Base-by-base conservation (phyloP, 1,140 invertebrate species). In the Drosophila setifemur region DNA sequence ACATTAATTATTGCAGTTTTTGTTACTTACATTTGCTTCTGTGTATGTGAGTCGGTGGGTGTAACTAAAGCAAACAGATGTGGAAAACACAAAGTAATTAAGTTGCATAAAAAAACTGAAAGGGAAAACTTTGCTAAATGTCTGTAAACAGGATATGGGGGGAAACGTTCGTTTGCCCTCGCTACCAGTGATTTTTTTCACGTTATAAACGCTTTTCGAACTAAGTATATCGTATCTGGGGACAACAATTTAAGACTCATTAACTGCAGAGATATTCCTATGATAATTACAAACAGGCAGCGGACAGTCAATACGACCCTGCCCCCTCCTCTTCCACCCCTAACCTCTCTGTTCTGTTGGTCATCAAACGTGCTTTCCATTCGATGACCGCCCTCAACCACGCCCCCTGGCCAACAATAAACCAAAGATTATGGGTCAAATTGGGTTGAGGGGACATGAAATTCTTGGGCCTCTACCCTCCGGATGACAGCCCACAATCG, bases 381-480 rank as follows among this genome's bases (percentile, higher is more conserved):
- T 31, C 23, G 57, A 31, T 66, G 61, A 66, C 61, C 40, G 42
- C 23, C 4, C 18, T 25, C 31, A 9, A 43, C 43, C 21, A 66
- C 57, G 61, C 61, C 61, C 57, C 25, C 33, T 11, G 61, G 61
- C 43, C 40, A 49, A 64, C 61, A 58, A 66, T 64, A 66, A 63
- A 64, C 58, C 61, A 66, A 64, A 42, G 58, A 49, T 66, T 66
- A 58, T 64, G 61, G 61, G 43, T 66, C 58, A 66, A 66, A 64
- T 64, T 66, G 61, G 42, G 33, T 66, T 64, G 60, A 64, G 48
- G 57, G 23, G 60, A 64, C 44, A 64, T 61, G 31, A n/a, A 19
- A 63, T 19, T 60, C 57, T 44, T 68, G 63, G 49, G 26, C 28
- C 28, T 21, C 26, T 25, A 25, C n/a, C 54, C 49, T 4, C 35